phyloP scores from a whole-genome alignment of 2,113 vertebrate genomes.

The Pygoscelis antarcticus region DNA sequence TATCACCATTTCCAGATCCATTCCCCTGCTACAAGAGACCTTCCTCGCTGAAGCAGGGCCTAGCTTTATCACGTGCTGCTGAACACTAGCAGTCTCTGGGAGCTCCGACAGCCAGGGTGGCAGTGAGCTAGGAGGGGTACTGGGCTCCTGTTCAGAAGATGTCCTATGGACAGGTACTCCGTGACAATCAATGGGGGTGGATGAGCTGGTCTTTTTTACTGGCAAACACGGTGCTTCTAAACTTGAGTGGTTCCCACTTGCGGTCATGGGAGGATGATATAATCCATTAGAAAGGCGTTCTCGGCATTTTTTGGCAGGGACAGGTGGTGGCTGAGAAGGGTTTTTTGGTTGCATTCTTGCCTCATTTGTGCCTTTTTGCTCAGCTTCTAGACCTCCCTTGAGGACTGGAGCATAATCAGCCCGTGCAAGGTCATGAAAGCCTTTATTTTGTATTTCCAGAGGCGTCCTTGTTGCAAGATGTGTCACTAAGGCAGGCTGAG shows the following conservation, averaged over 20 bases:
- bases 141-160: slow-evolving; percentile 69
- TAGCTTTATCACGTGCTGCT: slow-evolving; percentile 85
- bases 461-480: slow-evolving; percentile 58
- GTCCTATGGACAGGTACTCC: slow-evolving; percentile 35
- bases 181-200: slow-evolving; percentile 67
- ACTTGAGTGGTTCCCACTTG: slow-evolving; percentile 53
- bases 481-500: slow-evolving; percentile 28
- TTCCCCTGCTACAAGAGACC: slow-evolving; percentile 80
- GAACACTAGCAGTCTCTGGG: slow-evolving; percentile 75
- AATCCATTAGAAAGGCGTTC: slow-evolving; percentile 91
- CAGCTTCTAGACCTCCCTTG: slow-evolving; percentile 61
- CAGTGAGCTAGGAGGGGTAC: slow-evolving; percentile 68
- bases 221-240: slow-evolving; percentile 80
- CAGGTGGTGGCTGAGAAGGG: slow-evolving; percentile 89
- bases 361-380: slow-evolving; percentile 62
- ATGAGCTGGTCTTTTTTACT: slow-evolving; percentile 74
- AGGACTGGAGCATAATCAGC: slow-evolving; percentile 50
- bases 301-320: slow-evolving; percentile 93
- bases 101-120: slow-evolving; percentile 85
- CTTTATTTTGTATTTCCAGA: slow-evolving; percentile 68
- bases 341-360: slow-evolving; percentile 82
- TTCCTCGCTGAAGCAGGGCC: slow-evolving; percentile 80
- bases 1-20: slow-evolving; percentile 85
- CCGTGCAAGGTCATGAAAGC: slow-evolving; percentile 39
- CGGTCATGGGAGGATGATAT: slow-evolving; percentile 69